Conservation (phyloP, 2,797 vertebrate species). For the Enteromius paludinosus region DNA sequence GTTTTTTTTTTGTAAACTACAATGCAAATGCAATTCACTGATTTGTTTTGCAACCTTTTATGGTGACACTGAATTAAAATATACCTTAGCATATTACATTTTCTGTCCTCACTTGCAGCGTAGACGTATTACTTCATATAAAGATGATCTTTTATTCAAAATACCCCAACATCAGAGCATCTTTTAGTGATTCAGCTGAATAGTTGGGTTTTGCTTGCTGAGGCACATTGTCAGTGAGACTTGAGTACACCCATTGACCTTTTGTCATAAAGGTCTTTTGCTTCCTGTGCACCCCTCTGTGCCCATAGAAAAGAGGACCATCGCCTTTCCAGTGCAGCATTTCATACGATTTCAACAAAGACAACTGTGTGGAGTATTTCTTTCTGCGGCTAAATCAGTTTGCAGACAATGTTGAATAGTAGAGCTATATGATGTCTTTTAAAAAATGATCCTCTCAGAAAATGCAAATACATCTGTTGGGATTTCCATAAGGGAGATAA, state of each 20-base stretch:
- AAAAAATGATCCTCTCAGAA: slow-evolving; percentile 45
- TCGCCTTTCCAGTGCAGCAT: slow-evolving; percentile 61
- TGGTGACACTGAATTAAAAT: background rate
- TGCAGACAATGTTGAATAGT: slow-evolving; percentile 54
- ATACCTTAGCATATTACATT: background rate
- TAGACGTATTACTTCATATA: background rate
- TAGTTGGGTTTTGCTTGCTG: slow-evolving; percentile 53
- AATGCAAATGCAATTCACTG: no score
- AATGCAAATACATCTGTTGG: slow-evolving; percentile 40
- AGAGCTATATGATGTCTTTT: slow-evolving; percentile 49
- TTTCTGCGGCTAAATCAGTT: slow-evolving; percentile 54
- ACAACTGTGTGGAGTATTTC: slow-evolving; percentile 58
- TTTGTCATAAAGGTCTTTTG: slow-evolving; percentile 62
- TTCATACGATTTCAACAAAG: slow-evolving; percentile 65
- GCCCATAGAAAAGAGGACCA: slow-evolving; percentile 60
- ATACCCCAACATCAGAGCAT: slow-evolving; percentile 26
- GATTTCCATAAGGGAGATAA: slow-evolving; percentile 41
- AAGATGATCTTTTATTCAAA: background rate
- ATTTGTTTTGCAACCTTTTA: background rate
- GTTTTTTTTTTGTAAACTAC: no score
- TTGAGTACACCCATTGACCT: slow-evolving; percentile 60
- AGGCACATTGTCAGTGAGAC: slow-evolving; percentile 59
- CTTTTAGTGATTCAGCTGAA: slow-evolving; percentile 48
- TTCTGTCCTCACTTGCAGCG: background rate
- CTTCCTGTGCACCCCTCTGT: slow-evolving; percentile 58